phyloP scores from a whole-genome alignment of 2,888 invertebrate species.

The Phymatocera aterrima region DNA sequence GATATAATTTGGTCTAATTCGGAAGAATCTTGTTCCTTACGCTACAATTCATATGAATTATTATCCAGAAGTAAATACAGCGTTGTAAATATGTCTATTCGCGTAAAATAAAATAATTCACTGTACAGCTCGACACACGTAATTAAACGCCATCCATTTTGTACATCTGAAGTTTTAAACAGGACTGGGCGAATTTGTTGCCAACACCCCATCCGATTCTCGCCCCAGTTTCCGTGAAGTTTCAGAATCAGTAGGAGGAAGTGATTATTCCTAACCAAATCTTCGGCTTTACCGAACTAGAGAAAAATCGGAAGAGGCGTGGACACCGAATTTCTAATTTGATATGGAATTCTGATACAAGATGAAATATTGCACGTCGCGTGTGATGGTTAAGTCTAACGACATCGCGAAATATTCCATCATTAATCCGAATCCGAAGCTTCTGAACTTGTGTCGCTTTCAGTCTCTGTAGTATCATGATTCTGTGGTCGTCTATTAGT shows the following conservation, averaged over 20 bases:
- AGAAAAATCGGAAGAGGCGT: neutral
- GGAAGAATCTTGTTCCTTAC: neutral
- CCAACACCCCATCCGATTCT: too few relatives aligned
- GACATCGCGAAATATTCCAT: slow-evolving; percentile 10
- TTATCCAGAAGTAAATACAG: neutral
- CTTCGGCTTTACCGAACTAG: neutral
- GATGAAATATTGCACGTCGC: slow-evolving; percentile 19
- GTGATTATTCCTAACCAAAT: neutral
- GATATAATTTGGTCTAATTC: neutral
- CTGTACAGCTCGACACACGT: neutral
- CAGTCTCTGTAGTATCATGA: slow-evolving; percentile 48
- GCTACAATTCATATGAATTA: neutral
- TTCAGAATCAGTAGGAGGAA: too few relatives aligned
- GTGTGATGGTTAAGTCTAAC: slow-evolving; percentile 47
- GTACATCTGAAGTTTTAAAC: neutral
- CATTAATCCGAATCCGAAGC: slow-evolving; percentile 59
- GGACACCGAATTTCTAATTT: neutral
- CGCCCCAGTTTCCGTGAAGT: too few relatives aligned
- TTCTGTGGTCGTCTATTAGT: slow-evolving; percentile 76
- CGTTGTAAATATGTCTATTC: slow-evolving; percentile 14
- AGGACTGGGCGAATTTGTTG: neutral
- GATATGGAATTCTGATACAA: neutral
- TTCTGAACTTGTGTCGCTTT: slow-evolving; percentile 59
- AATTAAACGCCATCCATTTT: neutral
- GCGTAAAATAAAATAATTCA: slow-evolving; percentile 7